Evolutionary conservation across 2,113 vertebrate species (phyloP).

Genomic region (Nothobranchius furzeri): DNA sequence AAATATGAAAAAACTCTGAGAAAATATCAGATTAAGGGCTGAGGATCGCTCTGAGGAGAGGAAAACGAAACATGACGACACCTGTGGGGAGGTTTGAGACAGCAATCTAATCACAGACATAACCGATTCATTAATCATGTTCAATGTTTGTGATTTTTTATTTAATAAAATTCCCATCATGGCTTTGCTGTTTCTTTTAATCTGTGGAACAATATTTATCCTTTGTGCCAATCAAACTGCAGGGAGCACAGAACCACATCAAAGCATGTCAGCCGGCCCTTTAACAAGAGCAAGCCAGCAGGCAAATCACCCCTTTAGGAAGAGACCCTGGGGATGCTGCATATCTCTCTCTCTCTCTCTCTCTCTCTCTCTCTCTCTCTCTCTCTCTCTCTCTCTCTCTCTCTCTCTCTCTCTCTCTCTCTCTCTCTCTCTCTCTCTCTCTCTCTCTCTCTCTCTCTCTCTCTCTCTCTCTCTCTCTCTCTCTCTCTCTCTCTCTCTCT

Average conservation of each 20-base stretch:
- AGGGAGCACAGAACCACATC: constrained; percentile 68
- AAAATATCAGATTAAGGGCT: constrained; percentile 11
- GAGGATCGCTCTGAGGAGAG: not conserved
- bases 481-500: not conserved
- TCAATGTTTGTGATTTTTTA: constrained; percentile 60
- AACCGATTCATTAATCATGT: constrained; percentile 57
- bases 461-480: no score
- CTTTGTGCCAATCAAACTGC: constrained; percentile 69
- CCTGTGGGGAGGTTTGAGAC: constrained; percentile 45
- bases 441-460: not conserved
- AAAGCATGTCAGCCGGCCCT: constrained; percentile 71
- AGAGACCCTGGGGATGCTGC: constrained; percentile 53
- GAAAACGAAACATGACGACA: constrained; percentile 26
- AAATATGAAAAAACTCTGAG: not conserved
- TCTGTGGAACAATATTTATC: constrained; percentile 65
- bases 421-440: no score
- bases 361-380: not conserved
- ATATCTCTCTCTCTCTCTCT: constrained; percentile 6
- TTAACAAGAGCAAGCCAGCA: constrained; percentile 69
- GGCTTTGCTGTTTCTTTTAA: constrained; percentile 50
- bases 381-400: no score
- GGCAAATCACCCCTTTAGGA: constrained; percentile 73
- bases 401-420: no score
- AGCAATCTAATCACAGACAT: constrained; percentile 49
- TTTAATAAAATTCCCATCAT: constrained; percentile 49